A percentile compares a stretch with the other conserved stretches of the same genome.
phyloP scores from a whole-genome alignment of 1,140 invertebrate species.

The Sitodiplosis mosellana region DNA sequence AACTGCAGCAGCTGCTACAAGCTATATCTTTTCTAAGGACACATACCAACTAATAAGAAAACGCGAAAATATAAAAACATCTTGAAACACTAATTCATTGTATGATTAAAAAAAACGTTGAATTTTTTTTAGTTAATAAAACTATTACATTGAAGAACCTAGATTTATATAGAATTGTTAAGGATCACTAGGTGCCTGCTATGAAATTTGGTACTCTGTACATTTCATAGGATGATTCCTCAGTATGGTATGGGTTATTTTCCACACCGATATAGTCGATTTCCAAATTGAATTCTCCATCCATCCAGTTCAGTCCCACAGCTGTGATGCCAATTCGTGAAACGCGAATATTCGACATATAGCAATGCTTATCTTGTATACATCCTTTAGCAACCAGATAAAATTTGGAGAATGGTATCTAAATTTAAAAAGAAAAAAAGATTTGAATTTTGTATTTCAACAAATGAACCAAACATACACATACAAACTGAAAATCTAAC shows the following conservation, averaged over 20 bases:
- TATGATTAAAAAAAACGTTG: no score
- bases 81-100: no score
- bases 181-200: slow-evolving; percentile 33
- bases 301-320: slow-evolving; percentile 42
- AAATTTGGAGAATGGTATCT: slow-evolving; percentile 95
- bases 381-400: slow-evolving; percentile 61
- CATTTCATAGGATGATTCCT: slow-evolving; percentile 82
- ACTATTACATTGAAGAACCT: no score
- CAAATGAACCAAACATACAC: background rate
- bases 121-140: no score
- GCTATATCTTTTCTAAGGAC: slow-evolving; percentile 59
- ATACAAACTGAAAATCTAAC: slow-evolving; percentile 51
- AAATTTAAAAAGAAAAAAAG: no score
- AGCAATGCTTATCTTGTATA: slow-evolving; percentile 64
- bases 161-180: no score
- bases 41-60: slow-evolving; percentile 55
- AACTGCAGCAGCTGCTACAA: slow-evolving; percentile 66
- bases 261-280: slow-evolving; percentile 83
- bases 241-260: slow-evolving; percentile 50
- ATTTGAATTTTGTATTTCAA: no score
- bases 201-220: slow-evolving; percentile 51
- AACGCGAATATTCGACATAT: slow-evolving; percentile 37
- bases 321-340: slow-evolving; percentile 63
- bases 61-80: no score
- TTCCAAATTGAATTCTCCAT: slow-evolving; percentile 77